phyloP scores from a whole-genome alignment of 2,797 vertebrate species.

The Falco novaeseelandiae region DNA sequence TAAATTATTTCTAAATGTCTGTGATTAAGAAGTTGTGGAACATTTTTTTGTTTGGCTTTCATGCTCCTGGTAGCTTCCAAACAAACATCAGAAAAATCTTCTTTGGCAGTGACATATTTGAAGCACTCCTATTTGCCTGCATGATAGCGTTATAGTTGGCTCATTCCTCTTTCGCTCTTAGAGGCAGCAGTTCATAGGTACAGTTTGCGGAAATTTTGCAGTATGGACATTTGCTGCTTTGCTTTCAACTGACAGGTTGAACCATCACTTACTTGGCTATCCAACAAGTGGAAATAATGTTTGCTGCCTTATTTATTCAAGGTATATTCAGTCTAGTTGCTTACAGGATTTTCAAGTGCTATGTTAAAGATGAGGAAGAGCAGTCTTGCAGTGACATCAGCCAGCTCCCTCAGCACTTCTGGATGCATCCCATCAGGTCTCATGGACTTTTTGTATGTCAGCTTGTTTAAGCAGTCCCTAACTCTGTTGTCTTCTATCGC shows the following conservation, averaged over 20 bases:
- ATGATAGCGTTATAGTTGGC: background rate
- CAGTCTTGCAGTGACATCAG: background rate
- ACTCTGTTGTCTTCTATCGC: background rate
- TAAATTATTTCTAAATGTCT: background rate
- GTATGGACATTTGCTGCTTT: background rate
- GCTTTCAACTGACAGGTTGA: background rate
- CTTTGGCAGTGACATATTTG: background rate
- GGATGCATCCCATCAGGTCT: background rate
- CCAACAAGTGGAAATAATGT: background rate
- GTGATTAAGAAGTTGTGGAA: background rate
- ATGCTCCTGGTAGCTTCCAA: background rate
- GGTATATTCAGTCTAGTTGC: background rate
- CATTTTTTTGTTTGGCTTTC: background rate
- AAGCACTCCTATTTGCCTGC: background rate
- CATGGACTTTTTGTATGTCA: background rate
- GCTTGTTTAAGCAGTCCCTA: background rate
- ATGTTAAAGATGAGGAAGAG: background rate
- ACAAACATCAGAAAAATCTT: background rate
- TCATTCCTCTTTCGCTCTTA: background rate
- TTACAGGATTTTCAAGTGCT: background rate
- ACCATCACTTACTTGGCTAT: background rate
- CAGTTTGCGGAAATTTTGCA: background rate
- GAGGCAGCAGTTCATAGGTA: background rate
- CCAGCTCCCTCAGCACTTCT: background rate
- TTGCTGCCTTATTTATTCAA: background rate